Percentiles rank a stretch among this genome's conserved stretches.
Conservation (phyloP, 2,797 vertebrate genomes). For the Aldrovandia affinis region DNA sequence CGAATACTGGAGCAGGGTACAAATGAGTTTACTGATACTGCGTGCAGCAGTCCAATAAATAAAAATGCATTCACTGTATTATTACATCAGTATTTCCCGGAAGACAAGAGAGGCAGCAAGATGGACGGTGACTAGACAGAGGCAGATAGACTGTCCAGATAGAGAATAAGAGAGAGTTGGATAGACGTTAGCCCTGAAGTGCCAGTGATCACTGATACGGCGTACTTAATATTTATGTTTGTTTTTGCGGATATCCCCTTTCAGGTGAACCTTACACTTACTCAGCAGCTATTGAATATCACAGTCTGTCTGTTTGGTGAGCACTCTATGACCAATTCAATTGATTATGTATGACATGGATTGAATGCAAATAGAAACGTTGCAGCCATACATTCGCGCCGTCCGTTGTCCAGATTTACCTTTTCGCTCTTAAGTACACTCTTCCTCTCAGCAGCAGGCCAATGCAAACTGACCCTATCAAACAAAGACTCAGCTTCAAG, state of each 20-base stretch:
- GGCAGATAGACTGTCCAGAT: conserved; percentile 38
- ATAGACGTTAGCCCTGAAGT: conserved; percentile 44
- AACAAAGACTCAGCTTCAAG: not conserved
- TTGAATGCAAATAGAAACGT: conserved; percentile 5
- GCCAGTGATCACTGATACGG: conserved; percentile 59
- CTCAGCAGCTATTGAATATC: conserved; percentile 67
- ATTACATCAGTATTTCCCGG: conserved; percentile 12
- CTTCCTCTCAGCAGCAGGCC: not conserved
- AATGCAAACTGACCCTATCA: not conserved
- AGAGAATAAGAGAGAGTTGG: conserved; percentile 44
- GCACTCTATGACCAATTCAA: conserved; percentile 56
- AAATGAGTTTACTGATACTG: not conserved
- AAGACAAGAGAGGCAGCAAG: conserved; percentile 42
- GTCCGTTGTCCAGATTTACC: not conserved
- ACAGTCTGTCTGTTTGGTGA: conserved; percentile 67
- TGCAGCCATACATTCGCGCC: not conserved
- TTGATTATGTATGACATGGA: conserved; percentile 66
- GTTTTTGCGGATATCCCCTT: conserved; percentile 66
- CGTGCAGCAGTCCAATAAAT: not conserved
- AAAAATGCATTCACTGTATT: conserved; percentile 7
- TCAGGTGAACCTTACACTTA: conserved; percentile 64
- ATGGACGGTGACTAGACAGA: conserved; percentile 32
- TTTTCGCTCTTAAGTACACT: not conserved
- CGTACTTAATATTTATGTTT: conserved; percentile 75
- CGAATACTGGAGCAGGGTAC: not conserved